phyloP scores from a whole-genome alignment of 35 echinoderm and acorn worm genomes.

The Heliocidaris tuberculata region DNA sequence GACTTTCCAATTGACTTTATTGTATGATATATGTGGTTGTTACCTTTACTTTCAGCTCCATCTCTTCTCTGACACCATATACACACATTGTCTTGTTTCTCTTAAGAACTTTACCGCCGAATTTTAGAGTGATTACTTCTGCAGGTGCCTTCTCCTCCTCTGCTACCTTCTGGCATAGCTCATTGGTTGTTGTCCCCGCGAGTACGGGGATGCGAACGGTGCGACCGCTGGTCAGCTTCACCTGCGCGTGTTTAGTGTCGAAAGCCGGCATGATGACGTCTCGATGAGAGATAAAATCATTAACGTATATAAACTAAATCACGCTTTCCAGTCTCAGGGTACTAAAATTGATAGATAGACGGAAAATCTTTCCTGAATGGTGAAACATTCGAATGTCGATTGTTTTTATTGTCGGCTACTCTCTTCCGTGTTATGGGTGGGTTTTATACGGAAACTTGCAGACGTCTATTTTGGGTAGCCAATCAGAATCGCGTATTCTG shows the following conservation, averaged over 20 bases:
- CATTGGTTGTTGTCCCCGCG: conserved; percentile 7
- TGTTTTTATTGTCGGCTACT: not conserved
- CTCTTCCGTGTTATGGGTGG: not conserved
- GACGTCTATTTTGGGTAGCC: not conserved
- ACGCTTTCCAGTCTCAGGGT: not conserved
- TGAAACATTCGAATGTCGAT: not conserved
- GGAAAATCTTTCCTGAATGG: not conserved
- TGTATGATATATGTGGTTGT: too few species aligned
- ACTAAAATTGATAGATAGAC: not conserved
- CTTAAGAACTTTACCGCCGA: conserved; percentile 68
- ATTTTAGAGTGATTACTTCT: conserved; percentile 60
- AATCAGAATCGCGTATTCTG: not conserved
- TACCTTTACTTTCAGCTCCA: conserved; percentile 65
- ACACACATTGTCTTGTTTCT: conserved; percentile 49
- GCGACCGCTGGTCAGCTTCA: conserved; percentile 60
- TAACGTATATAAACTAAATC: not conserved
- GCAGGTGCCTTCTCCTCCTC: conserved; percentile 56
- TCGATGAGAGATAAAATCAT: not conserved
- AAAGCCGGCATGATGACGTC: conserved; percentile 41
- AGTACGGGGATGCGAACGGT: conserved; percentile 45
- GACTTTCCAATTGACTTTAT: too few species aligned
- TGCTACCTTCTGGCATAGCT: conserved; percentile 60
- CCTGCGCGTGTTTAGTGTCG: conserved; percentile 44
- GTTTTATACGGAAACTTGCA: not conserved
- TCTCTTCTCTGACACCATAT: conserved; percentile 64